Base-by-base conservation (phyloP, 2,888 invertebrate species). In the Onthophagus sagittarius region DNA sequence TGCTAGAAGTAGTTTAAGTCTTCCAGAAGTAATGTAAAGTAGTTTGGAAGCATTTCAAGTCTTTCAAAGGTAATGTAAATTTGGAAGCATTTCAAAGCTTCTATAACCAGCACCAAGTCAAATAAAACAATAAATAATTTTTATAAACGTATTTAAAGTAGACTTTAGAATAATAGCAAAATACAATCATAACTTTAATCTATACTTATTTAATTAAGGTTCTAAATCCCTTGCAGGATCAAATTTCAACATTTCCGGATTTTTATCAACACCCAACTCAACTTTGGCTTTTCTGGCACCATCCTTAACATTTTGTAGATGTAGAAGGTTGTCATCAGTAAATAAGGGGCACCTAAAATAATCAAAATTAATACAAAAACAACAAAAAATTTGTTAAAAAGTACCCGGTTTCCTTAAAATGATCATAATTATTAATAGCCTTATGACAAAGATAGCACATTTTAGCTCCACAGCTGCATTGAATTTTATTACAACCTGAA, bases 401-500 rank as follows among this genome's bases (percentile, higher is more conserved):
- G n/a, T n/a, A n/a, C n/a, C n/a, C n/a, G n/a, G n/a, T n/a, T 63
- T 15, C 69, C 67, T 73, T 73, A 75, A 89, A 89, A 81, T 89
- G 89, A 9, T 77, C 77, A 79, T 89, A 89, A 75, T 84, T 85
- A 9, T 81, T 83, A 63, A 87, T 82, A 31, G 83, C 79, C 71
- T 81, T 75, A 3, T 84, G 82, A 78, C 88, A 88, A 4, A 87
- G 73, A 77, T 88, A 88, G 76, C 88, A 88, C 82, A 84, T 85
- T 31, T 81, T 81, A 6, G 85, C 84, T 7, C 87, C 87, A 78
- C 84, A 86, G 7, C 79, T 71, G 75, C 88, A 88, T 0, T 83
- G 84, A 85, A 88, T 87, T 79, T 86, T 87, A 77, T 88, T 88
- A 77, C 88, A 88, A 0, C 87, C 87, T 69, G 81, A 82, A 70